A percentile compares a stretch with the other conserved stretches of the same genome.
Conservation (phyloP, 2,888 invertebrate genomes). For the Argynnis bischoffii region DNA sequence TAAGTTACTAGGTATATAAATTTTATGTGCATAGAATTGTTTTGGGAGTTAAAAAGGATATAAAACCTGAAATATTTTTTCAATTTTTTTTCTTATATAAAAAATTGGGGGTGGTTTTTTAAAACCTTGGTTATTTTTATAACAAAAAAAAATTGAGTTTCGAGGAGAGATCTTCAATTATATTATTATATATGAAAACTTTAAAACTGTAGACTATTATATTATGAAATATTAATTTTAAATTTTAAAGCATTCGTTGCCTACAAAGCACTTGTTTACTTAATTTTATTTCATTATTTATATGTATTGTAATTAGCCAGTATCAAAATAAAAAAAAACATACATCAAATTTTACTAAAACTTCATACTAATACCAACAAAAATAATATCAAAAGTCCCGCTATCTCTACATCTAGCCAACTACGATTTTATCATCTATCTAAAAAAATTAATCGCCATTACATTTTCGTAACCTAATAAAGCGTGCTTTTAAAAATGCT, state of each 20-base stretch:
- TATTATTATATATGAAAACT: not conserved
- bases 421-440: not conserved
- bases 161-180: not conserved
- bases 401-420: slow-evolving; percentile 10
- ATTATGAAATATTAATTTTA: slow-evolving; percentile 9
- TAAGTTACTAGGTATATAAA: not conserved
- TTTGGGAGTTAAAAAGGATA: too few species aligned
- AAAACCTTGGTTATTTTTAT: not conserved
- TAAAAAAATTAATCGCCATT: not conserved
- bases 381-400: not conserved
- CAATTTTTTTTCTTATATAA: too few species aligned
- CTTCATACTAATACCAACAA: not conserved
- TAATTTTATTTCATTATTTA: slow-evolving; percentile 9
- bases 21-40: too few species aligned
- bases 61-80: too few species aligned
- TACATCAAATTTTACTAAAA: not conserved
- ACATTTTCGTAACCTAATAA: not conserved
- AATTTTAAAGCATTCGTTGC: slow-evolving; percentile 38
- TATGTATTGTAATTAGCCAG: not conserved
- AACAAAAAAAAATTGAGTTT: not conserved
- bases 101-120: too few species aligned
- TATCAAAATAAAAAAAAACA: not conserved
- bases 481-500: slow-evolving; percentile 7
- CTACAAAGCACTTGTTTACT: slow-evolving; percentile 38
- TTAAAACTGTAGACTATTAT: slow-evolving; percentile 6